These are phyloP conservation scores for Ophion ventricosus DNA, from an alignment of 2,888 invertebrate genomes.

Conservation along the genomic window DNA sequence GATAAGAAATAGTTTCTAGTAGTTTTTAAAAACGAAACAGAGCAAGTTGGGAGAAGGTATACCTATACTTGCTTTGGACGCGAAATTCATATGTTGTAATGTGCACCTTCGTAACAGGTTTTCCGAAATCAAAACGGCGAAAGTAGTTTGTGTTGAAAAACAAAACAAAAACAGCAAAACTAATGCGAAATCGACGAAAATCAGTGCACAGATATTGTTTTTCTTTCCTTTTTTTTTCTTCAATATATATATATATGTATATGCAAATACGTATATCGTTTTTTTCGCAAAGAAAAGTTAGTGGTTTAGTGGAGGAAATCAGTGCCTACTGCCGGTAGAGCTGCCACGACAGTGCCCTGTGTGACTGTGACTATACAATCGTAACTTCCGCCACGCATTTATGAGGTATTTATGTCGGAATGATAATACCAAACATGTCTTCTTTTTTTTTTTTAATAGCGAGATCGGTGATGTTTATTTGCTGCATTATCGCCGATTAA, in stretches of 20 bases:
- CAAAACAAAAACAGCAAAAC: conserved; percentile 21
- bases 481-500: conserved; percentile 10
- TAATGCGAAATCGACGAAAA: conserved; percentile 73
- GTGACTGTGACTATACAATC: conserved; percentile 83
- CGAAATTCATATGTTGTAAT: conserved; percentile 69
- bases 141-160: conserved; percentile 67
- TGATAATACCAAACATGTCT: conserved; percentile 82
- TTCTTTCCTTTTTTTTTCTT: conserved; percentile 61
- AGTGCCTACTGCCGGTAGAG: conserved; percentile 82
- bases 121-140: conserved; percentile 67
- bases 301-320: conserved; percentile 82
- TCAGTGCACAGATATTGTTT: conserved; percentile 78
- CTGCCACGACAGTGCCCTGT: conserved; percentile 83
- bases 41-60: conserved; percentile 83
- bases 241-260: neutral
- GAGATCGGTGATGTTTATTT: conserved; percentile 41
- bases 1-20: conserved; percentile 51
- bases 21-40: conserved; percentile 57
- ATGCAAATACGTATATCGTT: conserved; percentile 26
- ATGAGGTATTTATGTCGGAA: conserved; percentile 83
- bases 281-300: conserved; percentile 72
- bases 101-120: conserved; percentile 73
- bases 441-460: conserved; percentile 58
- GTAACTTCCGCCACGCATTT: conserved; percentile 83
- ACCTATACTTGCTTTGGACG: conserved; percentile 81